Conservation (phyloP, 2,113 vertebrate species). For the Entelurus aequoreus region DNA sequence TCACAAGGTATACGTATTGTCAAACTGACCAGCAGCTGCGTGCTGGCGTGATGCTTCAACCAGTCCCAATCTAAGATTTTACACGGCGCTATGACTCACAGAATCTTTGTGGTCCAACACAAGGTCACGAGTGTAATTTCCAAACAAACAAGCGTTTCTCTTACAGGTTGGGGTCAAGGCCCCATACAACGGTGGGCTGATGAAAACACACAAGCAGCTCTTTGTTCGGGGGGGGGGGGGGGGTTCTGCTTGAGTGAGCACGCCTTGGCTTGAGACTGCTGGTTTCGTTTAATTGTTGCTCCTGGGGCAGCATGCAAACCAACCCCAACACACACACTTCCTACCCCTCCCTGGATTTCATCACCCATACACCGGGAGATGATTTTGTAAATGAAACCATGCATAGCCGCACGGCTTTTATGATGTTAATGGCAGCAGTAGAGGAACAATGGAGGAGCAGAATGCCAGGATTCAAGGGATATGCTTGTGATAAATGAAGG, state of each 20-base stretch:
- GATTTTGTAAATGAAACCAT: slow-evolving; percentile 90
- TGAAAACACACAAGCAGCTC: slow-evolving; percentile 57
- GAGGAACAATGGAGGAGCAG: slow-evolving; percentile 67
- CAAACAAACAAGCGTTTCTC: slow-evolving; percentile 59
- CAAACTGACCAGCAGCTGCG: background rate
- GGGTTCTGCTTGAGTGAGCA: slow-evolving; percentile 51
- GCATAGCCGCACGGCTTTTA: slow-evolving; percentile 80
- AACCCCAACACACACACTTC: slow-evolving; percentile 34
- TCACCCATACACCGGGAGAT: slow-evolving; percentile 79
- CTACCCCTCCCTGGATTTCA: slow-evolving; percentile 77
- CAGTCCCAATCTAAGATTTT: background rate
- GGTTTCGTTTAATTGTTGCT: slow-evolving; percentile 65
- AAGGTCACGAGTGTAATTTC: slow-evolving; percentile 55
- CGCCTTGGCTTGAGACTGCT: slow-evolving; percentile 52
- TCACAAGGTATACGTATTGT: slow-evolving; percentile 17
- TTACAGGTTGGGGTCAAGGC: slow-evolving; percentile 52
- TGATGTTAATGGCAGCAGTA: slow-evolving; percentile 80
- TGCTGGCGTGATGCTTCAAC: background rate
- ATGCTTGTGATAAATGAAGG: slow-evolving; percentile 43
- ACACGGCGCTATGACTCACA: slow-evolving; percentile 27
- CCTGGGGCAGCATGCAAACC: slow-evolving; percentile 42
- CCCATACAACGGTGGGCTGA: slow-evolving; percentile 44
- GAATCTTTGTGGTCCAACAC: slow-evolving; percentile 46
- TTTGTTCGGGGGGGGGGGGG: slow-evolving; percentile 38
- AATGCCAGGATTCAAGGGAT: slow-evolving; percentile 71